Percentiles rank a stretch among this genome's conserved stretches.
phyloP scores from a whole-genome alignment of 2,888 invertebrate genomes.

The Cylindroiulus punctatus region DNA sequence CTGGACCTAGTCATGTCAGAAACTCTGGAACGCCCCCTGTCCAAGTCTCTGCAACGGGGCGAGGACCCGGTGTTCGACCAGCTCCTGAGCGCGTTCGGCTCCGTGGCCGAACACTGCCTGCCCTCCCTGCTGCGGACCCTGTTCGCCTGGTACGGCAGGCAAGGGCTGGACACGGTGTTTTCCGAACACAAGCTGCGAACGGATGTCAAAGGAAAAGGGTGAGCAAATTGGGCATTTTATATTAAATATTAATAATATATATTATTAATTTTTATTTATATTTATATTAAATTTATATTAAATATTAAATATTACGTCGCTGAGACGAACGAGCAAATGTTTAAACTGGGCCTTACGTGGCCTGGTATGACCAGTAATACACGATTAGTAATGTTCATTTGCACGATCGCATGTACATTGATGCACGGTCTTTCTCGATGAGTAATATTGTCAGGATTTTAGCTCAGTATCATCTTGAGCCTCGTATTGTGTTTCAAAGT shows the following conservation, averaged over 20 bases:
- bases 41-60: conserved; percentile 93
- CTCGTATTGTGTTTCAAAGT: too few species aligned
- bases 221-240: neutral
- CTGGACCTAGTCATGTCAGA: conserved; percentile 95
- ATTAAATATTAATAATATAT: neutral
- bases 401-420: too few species aligned
- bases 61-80: conserved; percentile 97
- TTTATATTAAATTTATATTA: neutral
- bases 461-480: too few species aligned
- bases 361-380: too few species aligned
- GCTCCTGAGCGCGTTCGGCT: conserved; percentile 88
- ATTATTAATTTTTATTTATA: neutral
- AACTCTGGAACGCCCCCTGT: conserved; percentile 88
- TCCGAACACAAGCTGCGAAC: conserved; percentile 72
- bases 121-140: conserved; percentile 92
- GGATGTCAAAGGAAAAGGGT: conserved; percentile 72
- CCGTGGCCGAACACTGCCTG: conserved; percentile 95
- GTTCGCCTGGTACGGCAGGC: conserved; percentile 87
- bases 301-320: too few species aligned
- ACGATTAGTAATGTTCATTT: too few species aligned
- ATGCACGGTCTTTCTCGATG: too few species aligned
- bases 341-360: too few species aligned
- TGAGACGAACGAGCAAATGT: too few species aligned
- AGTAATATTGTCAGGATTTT: too few species aligned
- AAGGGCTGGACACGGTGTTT: conserved; percentile 65